Evolutionary conservation across 2,888 invertebrate genomes (phyloP).

Genomic region (Papilio protenor): DNA sequence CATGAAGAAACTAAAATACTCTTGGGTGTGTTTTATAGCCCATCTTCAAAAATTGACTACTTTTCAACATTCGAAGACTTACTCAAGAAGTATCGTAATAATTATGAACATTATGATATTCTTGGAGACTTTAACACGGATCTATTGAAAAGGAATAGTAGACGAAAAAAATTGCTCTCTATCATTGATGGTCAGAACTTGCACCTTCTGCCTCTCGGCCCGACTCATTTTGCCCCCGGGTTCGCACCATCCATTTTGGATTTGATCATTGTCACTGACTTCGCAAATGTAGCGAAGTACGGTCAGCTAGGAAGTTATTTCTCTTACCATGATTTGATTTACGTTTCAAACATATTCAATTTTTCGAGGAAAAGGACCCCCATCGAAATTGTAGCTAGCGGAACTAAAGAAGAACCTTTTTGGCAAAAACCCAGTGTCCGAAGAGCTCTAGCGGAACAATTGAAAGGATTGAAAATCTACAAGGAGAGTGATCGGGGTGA

Average conservation of each 20-base stretch:
- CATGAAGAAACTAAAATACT: conserved; percentile 30
- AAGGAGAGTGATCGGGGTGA: conserved; percentile 10
- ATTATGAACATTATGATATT: conserved; percentile 25
- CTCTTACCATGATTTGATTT: conserved; percentile 45
- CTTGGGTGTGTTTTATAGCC: conserved; percentile 35
- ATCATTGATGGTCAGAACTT: conserved; percentile 40
- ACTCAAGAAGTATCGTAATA: background rate
- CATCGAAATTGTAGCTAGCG: background rate
- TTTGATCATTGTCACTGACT: conserved; percentile 41
- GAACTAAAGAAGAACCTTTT: conserved; percentile 15
- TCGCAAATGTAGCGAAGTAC: conserved; percentile 33
- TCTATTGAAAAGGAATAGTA: conserved; percentile 30
- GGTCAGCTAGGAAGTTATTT: conserved; percentile 42
- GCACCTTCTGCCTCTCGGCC: conserved; percentile 37
- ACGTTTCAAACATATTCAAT: conserved; percentile 20
- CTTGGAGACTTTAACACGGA: conserved; percentile 36
- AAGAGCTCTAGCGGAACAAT: conserved; percentile 22
- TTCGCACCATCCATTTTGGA: conserved; percentile 39
- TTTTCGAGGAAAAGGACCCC: background rate
- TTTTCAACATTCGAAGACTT: conserved; percentile 19
- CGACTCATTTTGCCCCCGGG: conserved; percentile 42
- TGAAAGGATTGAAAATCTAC: conserved; percentile 22
- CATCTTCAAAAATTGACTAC: conserved; percentile 34
- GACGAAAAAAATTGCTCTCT: conserved; percentile 32
- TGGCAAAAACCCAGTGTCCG: conserved; percentile 7